A percentile compares a stretch with the other conserved stretches of the same genome.
phyloP scores from a whole-genome alignment of 2,888 invertebrate species.

The Calameuta idolon region DNA sequence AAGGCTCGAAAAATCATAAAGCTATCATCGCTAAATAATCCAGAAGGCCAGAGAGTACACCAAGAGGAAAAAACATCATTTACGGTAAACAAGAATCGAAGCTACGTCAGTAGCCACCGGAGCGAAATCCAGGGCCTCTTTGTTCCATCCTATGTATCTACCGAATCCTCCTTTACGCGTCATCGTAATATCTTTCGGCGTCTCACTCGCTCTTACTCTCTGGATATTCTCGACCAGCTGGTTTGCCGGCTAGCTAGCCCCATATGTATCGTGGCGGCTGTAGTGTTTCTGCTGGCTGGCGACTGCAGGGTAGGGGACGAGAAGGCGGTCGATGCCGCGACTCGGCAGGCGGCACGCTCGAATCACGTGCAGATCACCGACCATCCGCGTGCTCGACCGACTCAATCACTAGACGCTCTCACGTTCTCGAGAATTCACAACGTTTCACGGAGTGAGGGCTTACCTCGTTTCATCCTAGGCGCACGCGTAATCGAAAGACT shows the following conservation, averaged over 20 bases:
- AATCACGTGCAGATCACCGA: conserved; percentile 65
- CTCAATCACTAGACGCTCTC: conserved; percentile 34
- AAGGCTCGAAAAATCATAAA: neutral
- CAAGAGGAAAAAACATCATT: neutral
- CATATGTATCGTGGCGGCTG: neutral
- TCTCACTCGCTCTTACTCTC: neutral
- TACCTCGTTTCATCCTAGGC: neutral
- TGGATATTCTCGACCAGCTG: neutral
- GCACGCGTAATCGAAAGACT: conserved; percentile 2
- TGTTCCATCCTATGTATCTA: neutral
- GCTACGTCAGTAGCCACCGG: neutral
- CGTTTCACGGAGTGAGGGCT: conserved; percentile 4
- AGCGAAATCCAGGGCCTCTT: neutral
- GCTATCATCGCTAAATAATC: neutral
- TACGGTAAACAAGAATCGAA: neutral
- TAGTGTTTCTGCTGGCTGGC: neutral
- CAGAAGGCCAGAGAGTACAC: neutral
- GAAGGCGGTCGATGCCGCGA: conserved; percentile 60
- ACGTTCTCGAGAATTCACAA: conserved; percentile 16
- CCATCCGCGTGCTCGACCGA: conserved; percentile 59
- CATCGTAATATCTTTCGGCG: neutral
- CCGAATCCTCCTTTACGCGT: neutral
- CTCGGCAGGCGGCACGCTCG: conserved; percentile 47
- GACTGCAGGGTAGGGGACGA: conserved; percentile 29
- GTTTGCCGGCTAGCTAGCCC: neutral